These are phyloP conservation scores for Allacma fusca DNA, from an alignment of 2,888 invertebrate genomes.

Conservation along the genomic window DNA sequence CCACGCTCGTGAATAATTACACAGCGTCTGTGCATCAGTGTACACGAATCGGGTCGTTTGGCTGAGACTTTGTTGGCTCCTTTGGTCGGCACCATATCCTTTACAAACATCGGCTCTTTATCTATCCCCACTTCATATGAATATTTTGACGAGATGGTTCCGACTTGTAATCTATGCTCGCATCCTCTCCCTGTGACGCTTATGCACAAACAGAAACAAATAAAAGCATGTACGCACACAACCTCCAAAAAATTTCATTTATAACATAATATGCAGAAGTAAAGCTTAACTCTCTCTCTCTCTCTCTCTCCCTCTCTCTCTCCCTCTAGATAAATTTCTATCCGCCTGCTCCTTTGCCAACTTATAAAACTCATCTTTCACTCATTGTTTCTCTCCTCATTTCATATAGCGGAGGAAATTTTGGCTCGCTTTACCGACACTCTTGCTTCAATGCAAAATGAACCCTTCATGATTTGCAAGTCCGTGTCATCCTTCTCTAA, in stretches of 20 bases:
- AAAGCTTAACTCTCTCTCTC: background rate
- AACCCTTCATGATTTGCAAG: conserved; percentile 49
- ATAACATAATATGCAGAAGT: too few relatives aligned
- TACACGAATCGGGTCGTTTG: conserved; percentile 41
- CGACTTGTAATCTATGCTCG: conserved; percentile 18
- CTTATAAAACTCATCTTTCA: conserved; percentile 47
- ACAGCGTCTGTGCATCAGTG: conserved; percentile 45
- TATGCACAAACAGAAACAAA: conserved; percentile 16
- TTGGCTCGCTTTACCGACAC: conserved; percentile 40
- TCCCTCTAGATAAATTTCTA: background rate
- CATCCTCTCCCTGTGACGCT: background rate
- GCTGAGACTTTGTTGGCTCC: conserved; percentile 35
- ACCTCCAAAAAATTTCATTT: background rate
- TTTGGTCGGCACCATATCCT: conserved; percentile 30
- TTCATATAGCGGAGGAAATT: conserved; percentile 49
- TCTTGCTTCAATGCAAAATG: conserved; percentile 43
- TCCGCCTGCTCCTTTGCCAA: conserved; percentile 14
- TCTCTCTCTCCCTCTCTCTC: conserved; percentile 10
- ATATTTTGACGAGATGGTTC: conserved; percentile 31
- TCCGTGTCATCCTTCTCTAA: conserved; percentile 56
- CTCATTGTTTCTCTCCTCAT: conserved; percentile 53
- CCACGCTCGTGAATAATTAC: conserved; percentile 42
- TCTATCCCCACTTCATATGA: conserved; percentile 38
- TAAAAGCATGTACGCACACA: background rate
- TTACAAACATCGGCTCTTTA: conserved; percentile 35